Base-by-base conservation (phyloP, 1,140 invertebrate species). In the Macrocentrus cingulum region DNA sequence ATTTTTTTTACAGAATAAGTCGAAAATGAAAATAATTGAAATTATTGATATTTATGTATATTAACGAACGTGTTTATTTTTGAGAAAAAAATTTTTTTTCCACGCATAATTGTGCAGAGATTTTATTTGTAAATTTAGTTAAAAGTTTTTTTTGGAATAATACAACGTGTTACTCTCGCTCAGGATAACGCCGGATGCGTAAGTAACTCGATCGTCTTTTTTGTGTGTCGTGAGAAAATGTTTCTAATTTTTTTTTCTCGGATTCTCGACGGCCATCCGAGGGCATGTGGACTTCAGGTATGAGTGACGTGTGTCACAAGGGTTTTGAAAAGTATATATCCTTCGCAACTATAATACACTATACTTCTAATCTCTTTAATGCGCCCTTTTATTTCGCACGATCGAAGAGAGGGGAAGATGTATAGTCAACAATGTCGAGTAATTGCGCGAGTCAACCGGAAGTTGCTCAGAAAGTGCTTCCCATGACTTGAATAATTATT, bases 231-330 rank as follows among this genome's bases (percentile, higher is more conserved):
- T 57, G 59, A 65, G 63, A 42, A 59, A 22, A 18, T 23, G 58
- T 45, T 53, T 54, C 32, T 48, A 8, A 3, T 18, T 19, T 46
- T 46, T 22, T 46, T 46, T 23, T 19, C 4, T 25, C 13, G 1
- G 6, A 6, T 23, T 46, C 20, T 39, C n/a, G 8, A 19, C 11
- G 25, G 9, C 3, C 19, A n/a, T 46, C 19, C 13, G 25, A 13
- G 41, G 41, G 53, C 55, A 51, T 29, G 51, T 56, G 23, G 29
- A 39, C 52, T 41, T 29, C 25, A 15, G 9, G 23, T 5, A 20
- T 63, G 61, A 63, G 45, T 60, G 59, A 63, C 61, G 60, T 63
- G 53, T 63, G 61, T 63, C 61, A 53, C 42, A 48, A 62, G 52
- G 37, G 11, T 15, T 9, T 41, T 13, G 15, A 41, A n/a, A 41